phyloP scores from a whole-genome alignment of 2,888 invertebrate genomes.

The Eugnorisma glareosa region DNA sequence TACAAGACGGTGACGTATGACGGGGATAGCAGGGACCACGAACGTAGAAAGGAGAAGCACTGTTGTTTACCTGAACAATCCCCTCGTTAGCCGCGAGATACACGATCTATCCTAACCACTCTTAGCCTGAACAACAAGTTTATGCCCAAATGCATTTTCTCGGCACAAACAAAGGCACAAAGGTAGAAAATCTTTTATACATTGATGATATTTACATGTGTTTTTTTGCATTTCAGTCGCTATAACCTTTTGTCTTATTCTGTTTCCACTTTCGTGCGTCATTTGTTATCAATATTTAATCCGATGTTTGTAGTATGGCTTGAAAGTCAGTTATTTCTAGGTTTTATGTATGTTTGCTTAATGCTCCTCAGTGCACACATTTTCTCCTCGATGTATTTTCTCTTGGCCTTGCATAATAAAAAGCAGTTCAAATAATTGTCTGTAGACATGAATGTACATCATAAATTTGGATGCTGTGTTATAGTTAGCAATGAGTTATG shows the following conservation, averaged over 20 bases:
- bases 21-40: slow-evolving; percentile 11
- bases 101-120: slow-evolving; percentile 28
- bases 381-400: slow-evolving; percentile 16
- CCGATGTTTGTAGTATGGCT: slow-evolving; percentile 25
- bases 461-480: slow-evolving; percentile 40
- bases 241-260: slow-evolving; percentile 18
- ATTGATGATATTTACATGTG: slow-evolving; percentile 45
- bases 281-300: slow-evolving; percentile 56
- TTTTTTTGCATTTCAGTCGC: slow-evolving; percentile 40
- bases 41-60: slow-evolving; percentile 19
- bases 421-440: slow-evolving; percentile 40
- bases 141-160: slow-evolving; percentile 51
- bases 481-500: slow-evolving; percentile 33
- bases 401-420: slow-evolving; percentile 31
- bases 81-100: slow-evolving; percentile 47
- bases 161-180: slow-evolving; percentile 31
- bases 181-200: slow-evolving; percentile 42
- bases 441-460: slow-evolving; percentile 18
- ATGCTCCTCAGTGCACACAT: slow-evolving; percentile 11
- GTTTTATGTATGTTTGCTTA: slow-evolving; percentile 4
- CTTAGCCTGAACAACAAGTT: slow-evolving; percentile 33
- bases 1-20: background rate
- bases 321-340: slow-evolving; percentile 28
- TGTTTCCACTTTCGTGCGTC: slow-evolving; percentile 56
- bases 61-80: slow-evolving; percentile 41